These are phyloP conservation scores for Agrotis exclamationis DNA, from an alignment of 2,888 invertebrate species.

Conservation along the genomic window DNA sequence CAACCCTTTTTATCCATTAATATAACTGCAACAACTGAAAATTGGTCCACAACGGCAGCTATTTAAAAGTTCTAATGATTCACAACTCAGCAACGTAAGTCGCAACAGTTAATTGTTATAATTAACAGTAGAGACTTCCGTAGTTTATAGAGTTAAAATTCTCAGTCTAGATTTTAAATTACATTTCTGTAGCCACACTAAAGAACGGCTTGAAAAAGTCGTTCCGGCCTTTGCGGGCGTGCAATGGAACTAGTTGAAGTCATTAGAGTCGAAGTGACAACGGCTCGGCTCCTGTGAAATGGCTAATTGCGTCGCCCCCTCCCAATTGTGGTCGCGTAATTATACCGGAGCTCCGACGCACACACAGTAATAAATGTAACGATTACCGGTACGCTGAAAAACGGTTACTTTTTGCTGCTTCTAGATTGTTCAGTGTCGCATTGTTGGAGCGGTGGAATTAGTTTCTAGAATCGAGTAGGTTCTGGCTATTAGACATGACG, in stretches of 20 bases:
- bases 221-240: constrained; percentile 60
- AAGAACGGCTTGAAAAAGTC: constrained; percentile 61
- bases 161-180: constrained; percentile 52
- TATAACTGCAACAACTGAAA: constrained; percentile 5
- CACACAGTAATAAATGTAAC: constrained; percentile 69
- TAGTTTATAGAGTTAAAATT: constrained; percentile 48
- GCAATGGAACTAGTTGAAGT: constrained; percentile 66
- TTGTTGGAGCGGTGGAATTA: constrained; percentile 3
- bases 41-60: constrained; percentile 6
- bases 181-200: constrained; percentile 52
- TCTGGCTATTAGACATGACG: not conserved
- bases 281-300: constrained; percentile 68
- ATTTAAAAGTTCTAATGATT: constrained; percentile 35
- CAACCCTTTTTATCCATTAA: not conserved
- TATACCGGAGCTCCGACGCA: constrained; percentile 65
- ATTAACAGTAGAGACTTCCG: constrained; percentile 40
- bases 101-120: constrained; percentile 39
- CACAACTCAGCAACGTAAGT: constrained; percentile 34
- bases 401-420: constrained; percentile 44
- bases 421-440: constrained; percentile 31
- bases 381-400: constrained; percentile 54
- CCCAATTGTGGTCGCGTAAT: constrained; percentile 75
- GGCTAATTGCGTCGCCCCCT: constrained; percentile 73
- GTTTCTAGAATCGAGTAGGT: constrained; percentile 21
- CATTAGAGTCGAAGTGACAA: constrained; percentile 74